Conservation (phyloP, 2,888 invertebrate genomes). For the Mesorhabditis sp. region DNA sequence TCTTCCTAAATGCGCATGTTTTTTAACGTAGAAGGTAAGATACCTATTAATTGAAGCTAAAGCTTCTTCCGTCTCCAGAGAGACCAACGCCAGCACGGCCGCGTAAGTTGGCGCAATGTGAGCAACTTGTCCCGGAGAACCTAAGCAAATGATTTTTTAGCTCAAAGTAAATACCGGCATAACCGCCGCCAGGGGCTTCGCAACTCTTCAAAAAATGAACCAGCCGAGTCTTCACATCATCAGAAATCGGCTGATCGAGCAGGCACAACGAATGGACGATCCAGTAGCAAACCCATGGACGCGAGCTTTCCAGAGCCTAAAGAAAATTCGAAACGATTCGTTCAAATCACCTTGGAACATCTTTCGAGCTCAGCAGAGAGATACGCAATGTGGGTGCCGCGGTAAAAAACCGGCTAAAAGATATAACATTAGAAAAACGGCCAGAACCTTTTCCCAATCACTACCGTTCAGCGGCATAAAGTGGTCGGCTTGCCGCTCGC, state of each 20-base stretch:
- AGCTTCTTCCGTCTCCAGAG: slow-evolving; percentile 81
- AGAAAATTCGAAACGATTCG: not conserved
- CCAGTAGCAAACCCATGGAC: slow-evolving; percentile 97
- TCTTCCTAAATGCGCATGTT: slow-evolving; percentile 62
- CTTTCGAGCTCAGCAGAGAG: not conserved
- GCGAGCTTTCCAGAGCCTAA: slow-evolving; percentile 80
- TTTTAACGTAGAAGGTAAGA: slow-evolving; percentile 14
- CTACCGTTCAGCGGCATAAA: not conserved
- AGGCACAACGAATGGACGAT: slow-evolving; percentile 83
- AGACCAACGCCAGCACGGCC: slow-evolving; percentile 85
- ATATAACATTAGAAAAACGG: not conserved
- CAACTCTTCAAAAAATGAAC: slow-evolving; percentile 55
- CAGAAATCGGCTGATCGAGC: slow-evolving; percentile 66
- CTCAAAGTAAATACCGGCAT: slow-evolving; percentile 68
- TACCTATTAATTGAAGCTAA: slow-evolving; percentile 79
- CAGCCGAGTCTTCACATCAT: slow-evolving; percentile 20
- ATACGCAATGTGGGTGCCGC: not conserved
- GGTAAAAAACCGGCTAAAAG: not conserved
- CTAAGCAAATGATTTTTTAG: slow-evolving; percentile 58
- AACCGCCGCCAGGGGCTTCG: slow-evolving; percentile 45
- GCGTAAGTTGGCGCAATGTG: slow-evolving; percentile 97
- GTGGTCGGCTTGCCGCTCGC: slow-evolving; percentile 10
- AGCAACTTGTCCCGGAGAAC: slow-evolving; percentile 85
- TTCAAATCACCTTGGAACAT: not conserved
- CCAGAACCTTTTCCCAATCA: slow-evolving; percentile 3